phyloP scores from a whole-genome alignment of 2,113 vertebrate genomes.

The Uria lomvia region DNA sequence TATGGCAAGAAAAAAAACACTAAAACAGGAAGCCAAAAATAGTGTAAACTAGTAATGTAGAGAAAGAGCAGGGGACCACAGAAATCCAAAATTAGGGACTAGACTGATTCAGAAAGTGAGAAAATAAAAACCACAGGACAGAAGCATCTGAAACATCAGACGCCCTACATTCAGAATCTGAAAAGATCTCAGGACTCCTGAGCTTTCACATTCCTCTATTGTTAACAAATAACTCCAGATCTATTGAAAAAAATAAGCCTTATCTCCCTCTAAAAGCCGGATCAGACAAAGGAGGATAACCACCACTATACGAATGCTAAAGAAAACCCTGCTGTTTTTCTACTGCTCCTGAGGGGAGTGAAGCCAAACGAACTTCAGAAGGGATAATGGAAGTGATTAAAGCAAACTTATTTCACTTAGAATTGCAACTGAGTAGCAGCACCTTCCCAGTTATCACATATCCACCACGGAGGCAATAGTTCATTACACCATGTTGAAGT shows the following conservation, averaged over 20 bases:
- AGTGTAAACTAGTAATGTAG: neutral
- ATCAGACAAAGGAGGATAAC: slow-evolving; percentile 19
- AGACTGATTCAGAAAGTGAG: neutral
- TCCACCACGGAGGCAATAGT: neutral
- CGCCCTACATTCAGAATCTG: neutral
- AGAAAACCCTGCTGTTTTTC: slow-evolving; percentile 16
- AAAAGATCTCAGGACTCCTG: neutral
- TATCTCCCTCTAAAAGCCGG: neutral
- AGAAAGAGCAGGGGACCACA: neutral
- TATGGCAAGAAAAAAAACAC: neutral
- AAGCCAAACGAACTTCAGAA: slow-evolving; percentile 1
- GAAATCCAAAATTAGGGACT: neutral
- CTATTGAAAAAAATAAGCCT: neutral
- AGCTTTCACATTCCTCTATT: neutral
- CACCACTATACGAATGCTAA: neutral
- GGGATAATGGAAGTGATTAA: neutral
- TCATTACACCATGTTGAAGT: neutral
- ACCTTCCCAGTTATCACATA: neutral
- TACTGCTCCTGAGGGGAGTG: neutral
- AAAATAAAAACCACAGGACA: neutral
- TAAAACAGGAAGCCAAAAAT: neutral
- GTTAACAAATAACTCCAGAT: slow-evolving; percentile 2
- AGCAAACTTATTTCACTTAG: slow-evolving; percentile 3
- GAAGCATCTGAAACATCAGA: neutral
- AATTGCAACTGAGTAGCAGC: neutral